Base-by-base conservation (phyloP, 1,140 invertebrate genomes). In the Mamestra configurata region DNA sequence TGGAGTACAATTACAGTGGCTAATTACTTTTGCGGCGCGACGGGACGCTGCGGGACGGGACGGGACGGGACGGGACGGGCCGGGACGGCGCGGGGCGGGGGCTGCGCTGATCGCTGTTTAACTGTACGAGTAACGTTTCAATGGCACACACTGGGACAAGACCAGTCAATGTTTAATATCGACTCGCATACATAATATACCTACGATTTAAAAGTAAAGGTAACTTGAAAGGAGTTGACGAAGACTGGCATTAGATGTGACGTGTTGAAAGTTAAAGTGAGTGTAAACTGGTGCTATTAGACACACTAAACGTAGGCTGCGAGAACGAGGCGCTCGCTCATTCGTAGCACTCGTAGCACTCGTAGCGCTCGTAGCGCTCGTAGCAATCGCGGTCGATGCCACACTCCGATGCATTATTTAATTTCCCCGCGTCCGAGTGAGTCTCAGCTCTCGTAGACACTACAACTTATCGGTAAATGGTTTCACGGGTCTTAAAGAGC, bases 1-100 rank as follows among this genome's bases (percentile, higher is more conserved):
- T 31, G 15, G 24, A 61, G 27, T 61, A 35, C 24, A 61, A 61
- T 61, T 35, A 61, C 57, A 61, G 15, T 35, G 57, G 57, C 57
- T 61, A 61, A 61, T 61, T 61, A 61, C 57, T 61, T 61, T 35
- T 31, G 57, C 57, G 57, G 31, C 15, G 27, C 27, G 22, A 24
- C 27, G 27, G 57, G 24, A 18, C 31, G 43, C 0, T 1, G 13
- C 43, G 43, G 43, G 43, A 15, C 6, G 57, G n/a, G 31, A 22
- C 57, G 57, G 13, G 15, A 1, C 31, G 57, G 57, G 57, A 24
- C 27, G 27, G 27, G 57, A 13, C 24, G n/a, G 57, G 13, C 0
- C 22, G 55, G 13, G 55, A 10, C 6, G 37, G 37, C 4, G 8
- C 10, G 37, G 22, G 22, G 11, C 7, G 20, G 24, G 24, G 27